Percentiles rank a stretch among this genome's conserved stretches.
Evolutionary conservation across 2,113 vertebrate genomes (phyloP).

Genomic region (Cochlearius cochlearius): DNA sequence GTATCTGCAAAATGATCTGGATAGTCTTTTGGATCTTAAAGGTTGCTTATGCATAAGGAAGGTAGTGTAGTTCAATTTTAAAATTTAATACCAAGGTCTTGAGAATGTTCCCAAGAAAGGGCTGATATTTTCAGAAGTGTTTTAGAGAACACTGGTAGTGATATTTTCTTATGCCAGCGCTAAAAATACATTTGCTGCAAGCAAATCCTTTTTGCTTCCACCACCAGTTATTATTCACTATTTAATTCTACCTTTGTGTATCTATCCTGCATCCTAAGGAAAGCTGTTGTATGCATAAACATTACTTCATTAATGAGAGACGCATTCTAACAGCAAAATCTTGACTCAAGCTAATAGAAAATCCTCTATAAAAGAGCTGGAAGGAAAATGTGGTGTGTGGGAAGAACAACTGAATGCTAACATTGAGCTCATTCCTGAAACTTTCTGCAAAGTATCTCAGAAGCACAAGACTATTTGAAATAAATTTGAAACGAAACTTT

Average conservation of each 20-base stretch:
- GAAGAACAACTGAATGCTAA: neutral
- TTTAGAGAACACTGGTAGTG: neutral
- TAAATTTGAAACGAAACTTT: neutral
- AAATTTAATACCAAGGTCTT: constrained; percentile 13
- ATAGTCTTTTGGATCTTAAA: neutral
- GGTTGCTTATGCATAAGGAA: neutral
- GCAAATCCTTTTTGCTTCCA: neutral
- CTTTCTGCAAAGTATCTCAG: neutral
- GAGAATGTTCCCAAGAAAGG: neutral
- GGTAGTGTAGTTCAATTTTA: neutral
- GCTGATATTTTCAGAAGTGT: constrained; percentile 20
- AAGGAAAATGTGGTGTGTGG: neutral
- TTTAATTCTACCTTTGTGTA: neutral
- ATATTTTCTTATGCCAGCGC: neutral
- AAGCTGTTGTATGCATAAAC: neutral
- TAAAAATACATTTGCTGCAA: neutral
- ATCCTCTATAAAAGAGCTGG: neutral
- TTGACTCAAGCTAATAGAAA: neutral
- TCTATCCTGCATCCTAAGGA: neutral
- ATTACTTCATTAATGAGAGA: neutral
- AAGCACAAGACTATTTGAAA: neutral
- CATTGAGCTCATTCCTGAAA: neutral
- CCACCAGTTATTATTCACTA: neutral
- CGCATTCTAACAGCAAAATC: neutral
- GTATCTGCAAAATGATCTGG: neutral